phyloP scores from a whole-genome alignment of 2,888 invertebrate species.

The Eustalomyia histrio region DNA sequence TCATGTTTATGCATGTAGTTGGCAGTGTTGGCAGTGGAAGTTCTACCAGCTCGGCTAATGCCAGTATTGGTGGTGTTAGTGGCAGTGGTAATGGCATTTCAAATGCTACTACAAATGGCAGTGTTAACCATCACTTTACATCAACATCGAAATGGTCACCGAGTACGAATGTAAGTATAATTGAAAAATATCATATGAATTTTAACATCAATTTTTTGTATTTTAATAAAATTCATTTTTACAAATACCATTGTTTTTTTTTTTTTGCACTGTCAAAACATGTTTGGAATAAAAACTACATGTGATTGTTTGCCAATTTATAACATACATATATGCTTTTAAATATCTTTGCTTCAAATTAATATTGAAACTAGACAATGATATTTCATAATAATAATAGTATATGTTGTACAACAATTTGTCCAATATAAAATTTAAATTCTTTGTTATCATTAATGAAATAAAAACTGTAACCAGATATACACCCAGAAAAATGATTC shows the following conservation, averaged over 20 bases:
- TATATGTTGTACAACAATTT: too few relatives aligned
- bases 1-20: conserved; percentile 66
- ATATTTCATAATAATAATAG: too few relatives aligned
- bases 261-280: not conserved
- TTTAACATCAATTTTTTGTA: conserved; percentile 4
- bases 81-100: conserved; percentile 57
- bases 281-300: not conserved
- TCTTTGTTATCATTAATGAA: too few relatives aligned
- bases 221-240: not conserved
- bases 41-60: conserved; percentile 70
- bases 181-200: conserved; percentile 46
- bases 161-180: conserved; percentile 78
- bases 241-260: not conserved
- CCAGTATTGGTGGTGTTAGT: conserved; percentile 66
- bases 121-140: conserved; percentile 75
- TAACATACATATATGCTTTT: not conserved
- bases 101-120: conserved; percentile 62
- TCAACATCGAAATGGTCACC: conserved; percentile 79
- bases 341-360: not conserved
- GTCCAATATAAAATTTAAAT: too few relatives aligned
- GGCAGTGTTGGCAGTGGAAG: conserved; percentile 73
- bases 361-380: conserved; percentile 5
- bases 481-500: too few relatives aligned
- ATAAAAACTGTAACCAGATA: too few relatives aligned
- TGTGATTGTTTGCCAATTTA: conserved; percentile 7